These are phyloP conservation scores for Triplophysa rosa DNA, from an alignment of 2,113 vertebrate species.

Conservation along the genomic window DNA sequence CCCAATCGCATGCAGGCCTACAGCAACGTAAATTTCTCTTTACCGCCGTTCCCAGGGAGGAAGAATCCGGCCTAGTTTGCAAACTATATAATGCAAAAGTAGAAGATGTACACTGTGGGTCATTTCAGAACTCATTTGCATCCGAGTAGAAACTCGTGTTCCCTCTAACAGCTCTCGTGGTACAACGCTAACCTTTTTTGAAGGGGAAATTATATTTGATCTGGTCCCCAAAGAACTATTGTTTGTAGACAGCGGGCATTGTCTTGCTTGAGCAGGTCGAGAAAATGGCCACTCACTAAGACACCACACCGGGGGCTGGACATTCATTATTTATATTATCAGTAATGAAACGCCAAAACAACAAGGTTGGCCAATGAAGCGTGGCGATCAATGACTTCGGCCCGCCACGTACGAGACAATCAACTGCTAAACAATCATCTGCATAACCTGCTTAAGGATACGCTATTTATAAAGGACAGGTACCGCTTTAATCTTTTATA, in stretches of 20 bases:
- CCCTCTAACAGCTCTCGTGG: neutral
- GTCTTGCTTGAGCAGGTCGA: neutral
- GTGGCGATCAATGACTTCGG: slow-evolving; percentile 12
- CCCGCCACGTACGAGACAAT: neutral
- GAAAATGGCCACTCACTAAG: neutral
- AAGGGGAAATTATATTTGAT: slow-evolving; percentile 33
- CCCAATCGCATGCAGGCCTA: neutral
- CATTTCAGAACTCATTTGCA: slow-evolving; percentile 1
- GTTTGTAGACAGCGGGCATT: slow-evolving; percentile 6
- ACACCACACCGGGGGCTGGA: neutral
- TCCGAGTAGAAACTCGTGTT: neutral
- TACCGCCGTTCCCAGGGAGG: neutral
- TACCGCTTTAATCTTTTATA: neutral
- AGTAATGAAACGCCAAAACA: slow-evolving; percentile 38
- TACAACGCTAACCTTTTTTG: neutral
- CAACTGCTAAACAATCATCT: slow-evolving; percentile 8
- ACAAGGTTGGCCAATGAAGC: slow-evolving; percentile 27
- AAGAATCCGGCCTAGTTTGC: neutral
- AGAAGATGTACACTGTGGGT: neutral
- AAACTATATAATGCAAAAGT: neutral
- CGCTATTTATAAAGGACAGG: slow-evolving; percentile 15
- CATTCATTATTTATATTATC: slow-evolving; percentile 32
- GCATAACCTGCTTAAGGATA: slow-evolving; percentile 18
- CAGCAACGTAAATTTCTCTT: neutral
- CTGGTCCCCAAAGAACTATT: neutral